Percentiles rank a stretch among this genome's conserved stretches.
phyloP scores from a whole-genome alignment of 2,113 vertebrate species.

The Amblyopsis rosae region DNA sequence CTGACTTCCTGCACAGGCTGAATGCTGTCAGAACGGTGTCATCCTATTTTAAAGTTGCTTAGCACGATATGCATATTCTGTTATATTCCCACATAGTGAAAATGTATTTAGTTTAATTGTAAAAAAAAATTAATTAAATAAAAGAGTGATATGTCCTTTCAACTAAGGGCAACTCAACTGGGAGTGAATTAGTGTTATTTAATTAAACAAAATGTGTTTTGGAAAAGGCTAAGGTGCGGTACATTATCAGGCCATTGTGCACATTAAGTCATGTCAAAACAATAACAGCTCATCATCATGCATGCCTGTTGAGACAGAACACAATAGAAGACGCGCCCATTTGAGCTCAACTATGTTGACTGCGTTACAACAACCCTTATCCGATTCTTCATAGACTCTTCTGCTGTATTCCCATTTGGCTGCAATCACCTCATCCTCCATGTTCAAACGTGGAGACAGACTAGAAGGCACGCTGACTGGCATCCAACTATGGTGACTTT shows the following conservation, averaged over 20 bases:
- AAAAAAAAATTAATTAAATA: too few species aligned
- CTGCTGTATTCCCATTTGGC: conserved; percentile 28
- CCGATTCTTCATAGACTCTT: conserved; percentile 8
- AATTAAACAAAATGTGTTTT: neutral
- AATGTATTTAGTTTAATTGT: too few species aligned
- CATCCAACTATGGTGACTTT: conserved; percentile 10
- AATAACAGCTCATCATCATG: conserved; percentile 1
- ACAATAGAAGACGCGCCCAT: neutral
- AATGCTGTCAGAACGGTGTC: conserved; percentile 25
- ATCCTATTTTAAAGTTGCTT: conserved; percentile 20
- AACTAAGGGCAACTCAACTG: too few species aligned
- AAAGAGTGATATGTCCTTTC: too few species aligned
- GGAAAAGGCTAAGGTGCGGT: neutral
- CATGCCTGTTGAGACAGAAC: neutral
- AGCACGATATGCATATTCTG: neutral
- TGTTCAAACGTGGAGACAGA: conserved; percentile 1
- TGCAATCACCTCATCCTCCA: neutral
- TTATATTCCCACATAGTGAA: too few species aligned
- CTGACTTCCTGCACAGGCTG: conserved; percentile 38
- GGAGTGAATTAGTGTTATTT: too few species aligned
- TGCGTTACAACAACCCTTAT: conserved; percentile 31
- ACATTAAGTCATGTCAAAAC: neutral
- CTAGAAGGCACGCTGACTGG: neutral
- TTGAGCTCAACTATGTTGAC: conserved; percentile 9
- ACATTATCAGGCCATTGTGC: conserved; percentile 2